These are phyloP conservation scores for Actinopyga echinites DNA, from an alignment of 53 echinoderm and acorn worm species.

Conservation along the genomic window DNA sequence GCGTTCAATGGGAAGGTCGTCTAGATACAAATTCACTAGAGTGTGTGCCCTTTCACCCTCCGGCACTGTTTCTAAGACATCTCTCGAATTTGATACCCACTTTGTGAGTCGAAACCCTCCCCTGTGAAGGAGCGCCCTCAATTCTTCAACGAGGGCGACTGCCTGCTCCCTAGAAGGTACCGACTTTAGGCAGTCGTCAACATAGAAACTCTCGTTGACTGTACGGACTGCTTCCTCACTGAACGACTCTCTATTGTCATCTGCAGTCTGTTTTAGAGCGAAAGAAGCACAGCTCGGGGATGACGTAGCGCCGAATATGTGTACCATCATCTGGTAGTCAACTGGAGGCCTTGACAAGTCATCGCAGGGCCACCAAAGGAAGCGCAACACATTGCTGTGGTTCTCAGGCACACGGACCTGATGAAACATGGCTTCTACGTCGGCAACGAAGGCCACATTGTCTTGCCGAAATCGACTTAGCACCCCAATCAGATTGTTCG, in stretches of 20 bases:
- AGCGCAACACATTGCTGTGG: slow-evolving; percentile 49
- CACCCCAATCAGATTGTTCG: slow-evolving; percentile 54
- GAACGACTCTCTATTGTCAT: not conserved
- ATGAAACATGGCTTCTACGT: slow-evolving; percentile 47
- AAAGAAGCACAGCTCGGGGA: slow-evolving; percentile 27
- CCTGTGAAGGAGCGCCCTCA: slow-evolving; percentile 9
- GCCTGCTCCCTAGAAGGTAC: slow-evolving; percentile 41
- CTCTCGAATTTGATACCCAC: slow-evolving; percentile 59
- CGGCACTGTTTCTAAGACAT: slow-evolving; percentile 34
- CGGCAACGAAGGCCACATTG: slow-evolving; percentile 38
- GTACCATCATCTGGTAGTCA: slow-evolving; percentile 36
- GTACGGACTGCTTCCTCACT: not conserved
- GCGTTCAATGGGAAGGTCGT: slow-evolving; percentile 53
- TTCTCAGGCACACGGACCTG: slow-evolving; percentile 28
- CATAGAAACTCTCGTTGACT: slow-evolving; percentile 58
- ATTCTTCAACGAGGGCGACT: not conserved
- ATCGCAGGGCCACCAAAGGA: slow-evolving; percentile 51
- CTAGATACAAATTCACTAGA: slow-evolving; percentile 23
- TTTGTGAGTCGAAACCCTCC: slow-evolving; percentile 66
- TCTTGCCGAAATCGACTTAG: slow-evolving; percentile 53
- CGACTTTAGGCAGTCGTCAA: slow-evolving; percentile 64
- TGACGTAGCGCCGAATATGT: slow-evolving; percentile 31
- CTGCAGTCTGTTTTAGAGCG: slow-evolving; percentile 43
- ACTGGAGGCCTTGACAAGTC: not conserved
- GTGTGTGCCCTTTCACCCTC: slow-evolving; percentile 49